Evolutionary conservation across 2,113 vertebrate genomes (phyloP).

Genomic region (Myxocyprinus asiaticus): DNA sequence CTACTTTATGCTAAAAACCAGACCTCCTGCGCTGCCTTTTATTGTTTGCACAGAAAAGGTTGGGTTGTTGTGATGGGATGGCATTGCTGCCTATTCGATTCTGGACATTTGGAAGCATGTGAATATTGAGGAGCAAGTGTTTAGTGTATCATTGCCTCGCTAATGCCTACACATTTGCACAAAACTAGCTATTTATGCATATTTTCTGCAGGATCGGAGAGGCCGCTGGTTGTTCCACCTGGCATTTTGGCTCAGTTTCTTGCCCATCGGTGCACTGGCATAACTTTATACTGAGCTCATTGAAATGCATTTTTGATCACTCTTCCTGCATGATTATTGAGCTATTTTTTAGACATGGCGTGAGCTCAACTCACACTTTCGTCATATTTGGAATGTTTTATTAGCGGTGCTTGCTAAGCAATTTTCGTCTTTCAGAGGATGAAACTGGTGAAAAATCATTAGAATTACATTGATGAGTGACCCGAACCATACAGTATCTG

Average conservation of each 20-base stretch:
- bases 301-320: neutral
- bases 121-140: neutral
- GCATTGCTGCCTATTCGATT: slow-evolving; percentile 37
- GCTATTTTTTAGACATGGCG: neutral
- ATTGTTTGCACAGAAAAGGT: slow-evolving; percentile 27
- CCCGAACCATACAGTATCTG: no score
- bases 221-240: neutral
- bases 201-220: neutral
- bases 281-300: neutral
- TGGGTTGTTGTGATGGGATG: slow-evolving; percentile 47
- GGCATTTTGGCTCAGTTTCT: neutral
- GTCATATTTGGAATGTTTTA: neutral
- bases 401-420: neutral
- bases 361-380: neutral
- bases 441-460: no score
- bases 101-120: neutral
- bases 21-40: neutral
- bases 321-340: neutral
- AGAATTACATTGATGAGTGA: no score
- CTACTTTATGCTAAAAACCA: slow-evolving; percentile 13
- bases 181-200: neutral
- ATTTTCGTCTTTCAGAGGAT: no score
- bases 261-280: neutral
- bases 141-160: neutral
- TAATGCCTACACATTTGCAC: neutral